Evolutionary conservation across 1,140 invertebrate species (phyloP), one percentile per base, ranked within the genome.

Genomic region (Panagrolaimus sp.): DNA sequence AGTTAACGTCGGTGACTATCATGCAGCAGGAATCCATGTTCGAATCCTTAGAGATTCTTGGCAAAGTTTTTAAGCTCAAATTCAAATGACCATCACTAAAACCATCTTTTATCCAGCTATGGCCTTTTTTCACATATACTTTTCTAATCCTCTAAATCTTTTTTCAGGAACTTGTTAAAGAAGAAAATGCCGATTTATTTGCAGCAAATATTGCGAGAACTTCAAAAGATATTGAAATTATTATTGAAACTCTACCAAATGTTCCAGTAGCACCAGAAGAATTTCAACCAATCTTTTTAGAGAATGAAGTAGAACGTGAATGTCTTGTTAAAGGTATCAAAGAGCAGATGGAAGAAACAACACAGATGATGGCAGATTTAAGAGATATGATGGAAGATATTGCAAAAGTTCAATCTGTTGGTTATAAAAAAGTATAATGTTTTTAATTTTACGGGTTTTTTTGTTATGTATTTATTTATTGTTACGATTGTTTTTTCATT

Each of bases 201-300:
- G 89, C 90, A 1, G 88, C 89, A 31, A 78, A 91, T 16, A 91
- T 91, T 74, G 88, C 89, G 1, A 84, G 89, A 68, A 96, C 92
- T 85, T 93, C 93, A 0, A 96, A 96, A 84, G 95, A 98, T 83
- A 97, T 98, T 75, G 95, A 98, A 83, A 91, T 91, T 0, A 84
- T 98, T 1, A 96, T 98, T 71, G 51, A 57, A 20, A 25, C 51
- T 1, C n/a, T 57, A 27, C 51, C 51, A 20, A 27, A 57, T 57
- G 51, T 57, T 27, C 20, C 20, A 20, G 51, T 57, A 11, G 27
- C 27, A 27, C 51, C 51, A 5, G 27, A 20, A 9, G 51, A 57
- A 11, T 57, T 25, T 57, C 20, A 25, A 8, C 51, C 51, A 20
- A 27, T 57, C 1, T 57, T 57, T 27, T 16, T 25, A 1, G 51